phyloP scores from a whole-genome alignment of 1,140 invertebrate genomes.

The Glossosoma conforme region DNA sequence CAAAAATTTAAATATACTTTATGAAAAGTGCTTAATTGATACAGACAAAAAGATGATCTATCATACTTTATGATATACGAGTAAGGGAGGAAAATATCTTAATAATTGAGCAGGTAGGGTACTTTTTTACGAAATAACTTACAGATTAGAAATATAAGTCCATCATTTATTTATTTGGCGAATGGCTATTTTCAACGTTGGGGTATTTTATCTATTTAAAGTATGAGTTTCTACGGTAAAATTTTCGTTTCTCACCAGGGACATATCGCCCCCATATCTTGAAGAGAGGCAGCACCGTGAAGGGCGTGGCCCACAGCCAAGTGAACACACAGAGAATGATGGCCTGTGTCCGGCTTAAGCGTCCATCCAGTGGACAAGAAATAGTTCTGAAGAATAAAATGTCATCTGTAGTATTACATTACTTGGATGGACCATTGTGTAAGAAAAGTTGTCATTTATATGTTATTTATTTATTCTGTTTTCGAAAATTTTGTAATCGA shows the following conservation, averaged over 20 bases:
- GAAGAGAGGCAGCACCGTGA: conserved; percentile 61
- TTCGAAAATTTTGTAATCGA: too few species aligned
- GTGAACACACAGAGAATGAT: conserved; percentile 57
- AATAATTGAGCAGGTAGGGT: background rate
- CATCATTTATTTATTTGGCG: background rate
- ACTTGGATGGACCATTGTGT: too few species aligned
- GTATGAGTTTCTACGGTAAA: background rate
- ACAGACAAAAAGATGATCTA: too few species aligned
- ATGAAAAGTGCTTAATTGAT: too few species aligned
- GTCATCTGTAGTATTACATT: conserved; percentile 1
- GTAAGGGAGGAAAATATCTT: background rate
- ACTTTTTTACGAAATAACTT: background rate
- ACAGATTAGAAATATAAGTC: background rate
- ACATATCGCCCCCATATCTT: conserved; percentile 63
- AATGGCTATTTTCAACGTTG: background rate
- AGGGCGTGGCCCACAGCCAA: conserved; percentile 68
- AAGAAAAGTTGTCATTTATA: too few species aligned
- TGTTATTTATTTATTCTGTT: too few species aligned
- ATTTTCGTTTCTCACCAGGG: conserved; percentile 51
- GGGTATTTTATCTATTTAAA: background rate
- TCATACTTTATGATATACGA: background rate
- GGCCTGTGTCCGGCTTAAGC: conserved; percentile 62
- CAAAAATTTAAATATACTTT: too few species aligned
- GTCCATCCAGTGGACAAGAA: conserved; percentile 68
- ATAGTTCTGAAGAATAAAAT: conserved; percentile 55